Evolutionary conservation across 2,797 vertebrate genomes (phyloP).

Genomic region (Darevskia nairensis): DNA sequence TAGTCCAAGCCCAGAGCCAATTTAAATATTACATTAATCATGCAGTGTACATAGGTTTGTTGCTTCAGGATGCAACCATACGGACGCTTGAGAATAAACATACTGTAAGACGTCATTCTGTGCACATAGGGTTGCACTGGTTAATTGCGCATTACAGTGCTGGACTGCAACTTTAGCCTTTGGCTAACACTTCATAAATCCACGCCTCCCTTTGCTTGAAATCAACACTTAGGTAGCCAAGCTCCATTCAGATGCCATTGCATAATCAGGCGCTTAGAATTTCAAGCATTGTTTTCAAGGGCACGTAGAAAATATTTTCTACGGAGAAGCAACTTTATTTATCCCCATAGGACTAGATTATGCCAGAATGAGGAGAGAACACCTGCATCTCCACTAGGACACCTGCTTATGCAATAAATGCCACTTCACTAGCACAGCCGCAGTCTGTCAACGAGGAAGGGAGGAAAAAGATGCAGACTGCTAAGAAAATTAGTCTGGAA

Average conservation of each 20-base stretch:
- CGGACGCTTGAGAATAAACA: background rate
- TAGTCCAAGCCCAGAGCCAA: no score
- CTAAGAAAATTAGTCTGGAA: slow-evolving; percentile 63
- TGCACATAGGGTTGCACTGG: background rate
- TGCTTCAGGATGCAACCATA: background rate
- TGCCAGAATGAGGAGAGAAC: slow-evolving; percentile 69
- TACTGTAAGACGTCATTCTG: background rate
- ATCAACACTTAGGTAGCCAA: slow-evolving; percentile 62
- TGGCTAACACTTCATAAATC: background rate
- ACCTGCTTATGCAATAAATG: slow-evolving; percentile 73
- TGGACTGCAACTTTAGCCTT: background rate
- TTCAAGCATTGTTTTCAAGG: slow-evolving; percentile 72
- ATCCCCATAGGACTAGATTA: slow-evolving; percentile 66
- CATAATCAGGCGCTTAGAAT: slow-evolving; percentile 68
- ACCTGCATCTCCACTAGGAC: slow-evolving; percentile 74
- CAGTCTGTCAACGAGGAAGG: slow-evolving; percentile 51
- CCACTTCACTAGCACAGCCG: slow-evolving; percentile 61
- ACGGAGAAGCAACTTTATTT: slow-evolving; percentile 65
- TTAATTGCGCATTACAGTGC: background rate
- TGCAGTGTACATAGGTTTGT: background rate
- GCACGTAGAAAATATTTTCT: slow-evolving; percentile 69
- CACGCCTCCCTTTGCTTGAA: slow-evolving; percentile 44
- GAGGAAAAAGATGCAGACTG: slow-evolving; percentile 54
- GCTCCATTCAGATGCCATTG: slow-evolving; percentile 51
- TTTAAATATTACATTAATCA: no score